Evolutionary conservation across 2,888 invertebrate species (phyloP), one percentile per base, ranked within the genome.

Genomic region (Achlya flavicornis): DNA sequence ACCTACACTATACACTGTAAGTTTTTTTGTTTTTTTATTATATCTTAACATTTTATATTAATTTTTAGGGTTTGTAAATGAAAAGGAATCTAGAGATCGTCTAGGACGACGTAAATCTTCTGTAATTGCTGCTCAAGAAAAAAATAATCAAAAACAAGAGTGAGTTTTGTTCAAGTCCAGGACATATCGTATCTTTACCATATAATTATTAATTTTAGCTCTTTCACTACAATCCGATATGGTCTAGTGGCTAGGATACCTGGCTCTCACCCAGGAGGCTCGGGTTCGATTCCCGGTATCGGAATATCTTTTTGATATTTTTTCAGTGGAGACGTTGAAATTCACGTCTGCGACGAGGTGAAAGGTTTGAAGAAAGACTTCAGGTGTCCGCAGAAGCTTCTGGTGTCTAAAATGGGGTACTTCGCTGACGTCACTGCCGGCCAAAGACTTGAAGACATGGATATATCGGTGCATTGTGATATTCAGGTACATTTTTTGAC

Each of bases 401-500:
- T 99, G 16, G 95, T 98, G 0, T 96, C 96, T 63, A 98, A 98
- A 91, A 99, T 99, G 98, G 98, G 98, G 12, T 99, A 99, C 84
- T 99, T 99, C 88, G 97, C 97, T 11, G 97, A 97, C 81, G 97
- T 98, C 4, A 97, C 97, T 0, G 96, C 96, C 16, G 97, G 96
- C 0, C 97, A 97, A 83, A 95, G 96, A 65, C 88, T 98, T 8
- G 97, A 97, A 81, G 98, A 98, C 79, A 98, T 98, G 96, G 98
- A 99, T 81, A 99, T 99, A 74, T 98, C 98, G 0, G 99, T 99
- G 0, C 99, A 99, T 85, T 99, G 99, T 85, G 99, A 99, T 89
- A 97, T 99, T 65, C 96, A 97, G 83, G 98, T 98, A 67, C n/a
- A n/a, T n/a, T n/a, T n/a, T n/a, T n/a, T n/a, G n/a, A n/a, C n/a